phyloP scores from a whole-genome alignment of 2,113 vertebrate genomes.

The Nansenia antarctica region DNA sequence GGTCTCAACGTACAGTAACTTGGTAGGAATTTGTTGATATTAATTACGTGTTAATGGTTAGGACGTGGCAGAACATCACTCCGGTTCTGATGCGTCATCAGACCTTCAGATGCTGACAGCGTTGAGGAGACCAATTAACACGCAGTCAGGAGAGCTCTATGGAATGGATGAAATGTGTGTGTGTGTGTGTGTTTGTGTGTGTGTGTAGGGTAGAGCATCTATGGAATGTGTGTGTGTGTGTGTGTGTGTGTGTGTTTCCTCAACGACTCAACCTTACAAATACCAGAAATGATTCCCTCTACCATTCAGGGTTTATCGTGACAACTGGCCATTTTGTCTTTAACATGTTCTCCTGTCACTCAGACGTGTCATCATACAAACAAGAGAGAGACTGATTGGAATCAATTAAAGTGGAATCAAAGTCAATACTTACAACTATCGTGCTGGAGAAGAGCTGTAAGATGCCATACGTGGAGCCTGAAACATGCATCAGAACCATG shows the following conservation, averaged over 20 bases:
- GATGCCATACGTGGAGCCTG: constrained; percentile 92
- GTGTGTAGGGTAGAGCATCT: no score
- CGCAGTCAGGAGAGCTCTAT: not conserved
- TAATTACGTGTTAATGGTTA: not conserved
- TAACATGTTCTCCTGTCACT: no score
- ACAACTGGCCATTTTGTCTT: no score
- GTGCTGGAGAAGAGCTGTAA: constrained; percentile 95
- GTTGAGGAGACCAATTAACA: not conserved
- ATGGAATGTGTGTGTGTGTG: not conserved
- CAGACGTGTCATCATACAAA: no score
- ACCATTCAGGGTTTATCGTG: no score
- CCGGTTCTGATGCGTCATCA: not conserved
- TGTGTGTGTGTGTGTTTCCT: not conserved
- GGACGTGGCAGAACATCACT: not conserved
- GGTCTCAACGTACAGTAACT: constrained; percentile 9
- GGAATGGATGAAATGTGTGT: not conserved
- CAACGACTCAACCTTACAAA: not conserved
- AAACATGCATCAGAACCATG: constrained; percentile 35
- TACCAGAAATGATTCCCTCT: no score
- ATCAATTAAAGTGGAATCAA: no score
- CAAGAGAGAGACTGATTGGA: no score
- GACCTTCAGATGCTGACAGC: not conserved
- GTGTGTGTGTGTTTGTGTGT: not conserved
- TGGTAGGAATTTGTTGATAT: not conserved
- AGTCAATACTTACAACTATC: constrained; percentile 88